A percentile compares a stretch with the other conserved stretches of the same genome.
Evolutionary conservation across 2,888 invertebrate species (phyloP).

Genomic region (Eupithecia subumbrata): DNA sequence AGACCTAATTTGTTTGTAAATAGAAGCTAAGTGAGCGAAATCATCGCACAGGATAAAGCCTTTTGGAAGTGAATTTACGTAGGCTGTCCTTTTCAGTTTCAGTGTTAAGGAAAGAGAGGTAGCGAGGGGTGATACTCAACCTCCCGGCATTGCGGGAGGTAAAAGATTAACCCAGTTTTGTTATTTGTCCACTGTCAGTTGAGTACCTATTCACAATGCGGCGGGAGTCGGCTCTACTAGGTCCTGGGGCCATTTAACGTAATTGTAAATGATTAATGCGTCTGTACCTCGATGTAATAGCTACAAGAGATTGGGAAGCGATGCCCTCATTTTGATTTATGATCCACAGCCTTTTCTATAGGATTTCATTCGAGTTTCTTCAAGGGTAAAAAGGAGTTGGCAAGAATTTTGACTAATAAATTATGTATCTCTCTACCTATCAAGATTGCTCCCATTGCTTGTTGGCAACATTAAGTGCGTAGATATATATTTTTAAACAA

Average conservation of each 20-base stretch:
- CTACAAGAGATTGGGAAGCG: constrained; percentile 73
- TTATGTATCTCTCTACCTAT: constrained; percentile 2
- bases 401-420: constrained; percentile 29
- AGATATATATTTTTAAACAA: neutral
- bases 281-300: constrained; percentile 72
- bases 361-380: constrained; percentile 50
- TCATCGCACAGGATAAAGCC: constrained; percentile 52
- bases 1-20: constrained; percentile 52
- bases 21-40: constrained; percentile 50
- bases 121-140: constrained; percentile 72
- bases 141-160: constrained; percentile 75
- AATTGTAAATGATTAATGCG: constrained; percentile 83
- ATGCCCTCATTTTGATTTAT: constrained; percentile 75
- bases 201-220: constrained; percentile 83
- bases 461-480: constrained; percentile 18
- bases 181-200: constrained; percentile 84
- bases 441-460: constrained; percentile 4
- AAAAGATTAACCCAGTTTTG: constrained; percentile 84
- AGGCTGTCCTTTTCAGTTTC: constrained; percentile 71
- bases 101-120: constrained; percentile 66
- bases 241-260: constrained; percentile 80
- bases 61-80: constrained; percentile 57
- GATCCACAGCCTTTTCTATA: constrained; percentile 55
- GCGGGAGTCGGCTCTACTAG: constrained; percentile 75
- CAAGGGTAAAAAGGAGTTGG: constrained; percentile 38